Evolutionary conservation across 2,113 vertebrate genomes (phyloP), one percentile per base, ranked within the genome.

Genomic region (Carettochelys insculpta): DNA sequence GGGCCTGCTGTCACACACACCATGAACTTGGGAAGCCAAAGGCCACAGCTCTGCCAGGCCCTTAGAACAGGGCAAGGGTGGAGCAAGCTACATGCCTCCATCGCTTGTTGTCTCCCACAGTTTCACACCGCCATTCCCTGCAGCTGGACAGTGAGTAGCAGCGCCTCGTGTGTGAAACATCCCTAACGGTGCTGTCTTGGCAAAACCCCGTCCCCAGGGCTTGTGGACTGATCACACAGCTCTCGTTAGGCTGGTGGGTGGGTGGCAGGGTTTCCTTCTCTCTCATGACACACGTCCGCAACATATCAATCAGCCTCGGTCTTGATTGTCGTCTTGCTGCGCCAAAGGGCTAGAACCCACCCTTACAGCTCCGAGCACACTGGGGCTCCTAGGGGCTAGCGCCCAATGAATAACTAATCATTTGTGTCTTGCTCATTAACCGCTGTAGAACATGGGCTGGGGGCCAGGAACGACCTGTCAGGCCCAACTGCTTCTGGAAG

Each of bases 161-260:
- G 52, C 54, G 38, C 11, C n/a, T 51, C 68, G 54, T 50, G 14
- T 50, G 0, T 0, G 5, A 3, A 34, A 13, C 5, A 19, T 4
- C 5, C 83, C 47, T 2, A 4, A 25, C 0, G 34, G 50, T 43
- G 41, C 11, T n/a, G 52, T 52, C 1, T 4, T 48, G 82, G 34
- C 82, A 50, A 9, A 68, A 82, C 29, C 50, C 0, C 1, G 9
- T 29, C 50, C n/a, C 7, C 24, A 65, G 34, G 9, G 27, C 27
- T 17, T 3, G 84, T n/a, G n/a, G n/a, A 65, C 11, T 11, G 17
- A 65, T n/a, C 20, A 17, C 17, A 8, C 65, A 5, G 0, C 10
- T 29, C 45, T 54, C 76, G 4, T 50, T 43, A 16, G 41, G 7
- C 41, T 43, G n/a, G 34, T 11, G 6, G 34, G 7, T n/a, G 48